Evolutionary conservation across 2,113 vertebrate genomes (phyloP), one percentile per base, ranked within the genome.

Genomic region (Tor tambroides): DNA sequence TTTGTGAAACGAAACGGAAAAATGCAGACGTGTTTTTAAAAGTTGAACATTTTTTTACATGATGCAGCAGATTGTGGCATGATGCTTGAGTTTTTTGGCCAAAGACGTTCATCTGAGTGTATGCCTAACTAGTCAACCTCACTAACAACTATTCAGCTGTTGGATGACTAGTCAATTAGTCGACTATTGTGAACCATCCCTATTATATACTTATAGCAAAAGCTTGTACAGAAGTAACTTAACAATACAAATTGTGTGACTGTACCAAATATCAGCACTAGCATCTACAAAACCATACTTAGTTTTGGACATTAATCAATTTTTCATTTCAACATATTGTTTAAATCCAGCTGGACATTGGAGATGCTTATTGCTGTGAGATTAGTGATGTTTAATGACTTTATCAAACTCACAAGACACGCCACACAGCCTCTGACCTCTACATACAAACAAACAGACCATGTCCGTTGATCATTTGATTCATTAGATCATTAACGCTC

Each of bases 321-420:
- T 51, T 83, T 83, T 71, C 26, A 71, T 59, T 79, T 56, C 6
- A 56, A 21, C 8, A 4, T 30, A 65, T 28, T 54, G 51, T 54
- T 51, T 65, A 67, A 67, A 72, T 26, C 26, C 21, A 4, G 10
- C 11, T 54, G 26, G 8, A 54, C 26, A 30, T 14, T 30, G 9
- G 19, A 30, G 21, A 80, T 41, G 78, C 21, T 61, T 2, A 15
- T 5, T 19, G 54, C 21, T 38, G 6, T 35, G 23, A 76, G 74
- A 26, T 5, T 46, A 15, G 5, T 49, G 35, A 41, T 6, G 14
- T 80, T 87, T 86, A 79, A 78, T 46, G 6, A 43, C 89, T 88
- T 83, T 46, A 91, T 91, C 87, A 46, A 41, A 56, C 19, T 46
- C 38, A 80, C 71, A 88, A 83, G 82, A 89, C 86, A 54, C 0